phyloP scores from a whole-genome alignment of 1,140 invertebrate genomes.

The Zaprionus lachaisei region DNA sequence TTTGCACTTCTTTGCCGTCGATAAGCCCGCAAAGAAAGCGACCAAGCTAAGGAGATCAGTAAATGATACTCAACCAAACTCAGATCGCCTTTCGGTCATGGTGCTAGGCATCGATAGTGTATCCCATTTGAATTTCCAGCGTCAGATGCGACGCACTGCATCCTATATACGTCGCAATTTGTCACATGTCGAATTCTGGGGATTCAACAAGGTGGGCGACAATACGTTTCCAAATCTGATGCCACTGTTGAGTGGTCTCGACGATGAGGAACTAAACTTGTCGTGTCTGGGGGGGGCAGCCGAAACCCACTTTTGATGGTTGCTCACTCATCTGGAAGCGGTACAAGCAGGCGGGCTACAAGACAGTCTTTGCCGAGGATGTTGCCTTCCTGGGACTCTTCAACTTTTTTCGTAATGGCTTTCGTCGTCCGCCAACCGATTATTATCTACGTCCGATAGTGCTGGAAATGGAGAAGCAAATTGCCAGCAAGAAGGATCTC shows the following conservation, averaged over 20 bases:
- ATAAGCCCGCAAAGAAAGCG: conserved; percentile 72
- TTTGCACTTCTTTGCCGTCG: conserved; percentile 88
- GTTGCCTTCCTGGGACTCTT: conserved; percentile 89
- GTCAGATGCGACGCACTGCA: conserved; percentile 91
- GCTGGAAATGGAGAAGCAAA: conserved; percentile 86
- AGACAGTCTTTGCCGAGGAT: conserved; percentile 93
- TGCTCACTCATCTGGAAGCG: conserved; percentile 94
- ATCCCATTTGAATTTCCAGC: conserved; percentile 93
- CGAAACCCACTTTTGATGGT: conserved; percentile 86
- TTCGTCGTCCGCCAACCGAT: conserved; percentile 91
- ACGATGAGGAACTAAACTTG: conserved; percentile 86
- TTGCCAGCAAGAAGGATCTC: conserved; percentile 69
- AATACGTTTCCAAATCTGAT: conserved; percentile 94
- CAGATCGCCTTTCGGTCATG: conserved; percentile 86
- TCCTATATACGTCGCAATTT: conserved; percentile 86
- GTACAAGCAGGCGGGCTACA: conserved; percentile 89
- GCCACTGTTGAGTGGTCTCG: conserved; percentile 89
- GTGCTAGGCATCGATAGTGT: conserved; percentile 94
- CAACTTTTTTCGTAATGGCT: conserved; percentile 91
- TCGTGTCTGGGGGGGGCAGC: conserved; percentile 86
- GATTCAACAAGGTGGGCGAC: conserved; percentile 93
- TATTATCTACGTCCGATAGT: conserved; percentile 92
- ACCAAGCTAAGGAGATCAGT: neutral
- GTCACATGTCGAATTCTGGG: conserved; percentile 89
- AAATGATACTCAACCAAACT: conserved; percentile 29